phyloP scores from a whole-genome alignment of 2,113 vertebrate species.

The Pluvianellus socialis region DNA sequence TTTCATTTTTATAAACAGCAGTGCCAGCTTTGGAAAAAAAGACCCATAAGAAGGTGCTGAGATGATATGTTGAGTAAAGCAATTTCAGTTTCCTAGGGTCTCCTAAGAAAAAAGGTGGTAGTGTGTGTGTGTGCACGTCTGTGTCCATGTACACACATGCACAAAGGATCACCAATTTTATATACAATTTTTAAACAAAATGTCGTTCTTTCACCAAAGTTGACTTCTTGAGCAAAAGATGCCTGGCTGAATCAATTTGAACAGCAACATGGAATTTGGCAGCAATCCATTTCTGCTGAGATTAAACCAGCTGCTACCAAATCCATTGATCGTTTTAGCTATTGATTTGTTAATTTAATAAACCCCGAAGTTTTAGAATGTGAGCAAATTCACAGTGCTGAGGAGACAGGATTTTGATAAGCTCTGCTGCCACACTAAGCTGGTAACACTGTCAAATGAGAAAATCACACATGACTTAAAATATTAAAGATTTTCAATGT shows the following conservation, averaged over 20 bases:
- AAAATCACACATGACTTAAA: conserved; percentile 10
- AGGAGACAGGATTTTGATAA: conserved; percentile 21
- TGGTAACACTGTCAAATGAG: background rate
- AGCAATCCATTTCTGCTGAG: conserved; percentile 39
- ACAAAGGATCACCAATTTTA: background rate
- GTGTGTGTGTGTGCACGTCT: rapidly evolving
- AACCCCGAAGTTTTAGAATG: conserved; percentile 31
- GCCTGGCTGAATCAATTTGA: conserved; percentile 45
- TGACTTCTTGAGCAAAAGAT: conserved; percentile 7
- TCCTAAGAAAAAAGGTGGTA: background rate
- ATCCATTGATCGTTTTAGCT: conserved; percentile 50
- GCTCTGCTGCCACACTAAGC: background rate
- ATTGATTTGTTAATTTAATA: conserved; percentile 65
- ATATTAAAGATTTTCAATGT: background rate
- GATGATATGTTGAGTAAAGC: background rate
- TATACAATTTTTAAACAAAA: conserved; percentile 7
- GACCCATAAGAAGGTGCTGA: background rate
- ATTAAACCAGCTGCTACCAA: background rate
- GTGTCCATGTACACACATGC: background rate
- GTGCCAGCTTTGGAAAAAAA: background rate
- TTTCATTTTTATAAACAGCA: background rate
- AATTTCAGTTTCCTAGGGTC: background rate
- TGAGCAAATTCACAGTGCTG: conserved; percentile 41
- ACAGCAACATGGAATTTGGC: conserved; percentile 16
- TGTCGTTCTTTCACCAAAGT: background rate